Conservation (phyloP, 1,140 invertebrate species). For the Habropoda laboriosa region DNA sequence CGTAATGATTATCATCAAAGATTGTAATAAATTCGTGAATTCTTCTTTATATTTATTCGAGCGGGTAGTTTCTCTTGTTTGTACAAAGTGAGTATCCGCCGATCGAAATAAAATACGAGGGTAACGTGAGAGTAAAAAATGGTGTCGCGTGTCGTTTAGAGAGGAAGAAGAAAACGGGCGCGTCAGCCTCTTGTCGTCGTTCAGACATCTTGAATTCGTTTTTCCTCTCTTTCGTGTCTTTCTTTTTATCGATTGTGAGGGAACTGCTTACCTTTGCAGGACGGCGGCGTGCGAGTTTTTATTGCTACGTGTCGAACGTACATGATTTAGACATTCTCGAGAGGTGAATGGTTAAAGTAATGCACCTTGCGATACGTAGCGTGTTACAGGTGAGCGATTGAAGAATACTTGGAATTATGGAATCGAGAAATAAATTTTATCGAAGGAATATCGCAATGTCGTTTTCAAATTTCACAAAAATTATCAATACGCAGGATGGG, state of each 20-base stretch:
- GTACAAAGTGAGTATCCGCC: too few species aligned
- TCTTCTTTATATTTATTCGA: background rate
- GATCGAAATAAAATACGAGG: background rate
- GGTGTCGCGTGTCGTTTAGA: background rate
- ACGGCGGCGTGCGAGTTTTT: too few species aligned
- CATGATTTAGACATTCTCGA: too few species aligned
- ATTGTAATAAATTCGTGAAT: background rate
- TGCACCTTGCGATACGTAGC: too few species aligned
- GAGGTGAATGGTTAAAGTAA: too few species aligned
- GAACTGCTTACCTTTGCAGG: background rate
- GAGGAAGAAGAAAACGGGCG: background rate
- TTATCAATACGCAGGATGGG: too few species aligned
- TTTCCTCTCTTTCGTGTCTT: background rate
- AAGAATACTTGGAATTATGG: background rate
- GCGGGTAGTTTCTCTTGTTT: too few species aligned
- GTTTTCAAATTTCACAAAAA: too few species aligned
- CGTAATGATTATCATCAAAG: too few species aligned
- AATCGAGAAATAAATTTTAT: background rate
- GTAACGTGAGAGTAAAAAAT: background rate
- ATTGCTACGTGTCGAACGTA: too few species aligned
- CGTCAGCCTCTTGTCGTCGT: too few species aligned
- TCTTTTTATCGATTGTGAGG: background rate
- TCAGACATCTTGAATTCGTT: background rate
- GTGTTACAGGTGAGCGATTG: background rate
- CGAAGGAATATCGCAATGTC: too few species aligned